phyloP scores from a whole-genome alignment of 2,888 invertebrate species.

The Ophioninae sp. region DNA sequence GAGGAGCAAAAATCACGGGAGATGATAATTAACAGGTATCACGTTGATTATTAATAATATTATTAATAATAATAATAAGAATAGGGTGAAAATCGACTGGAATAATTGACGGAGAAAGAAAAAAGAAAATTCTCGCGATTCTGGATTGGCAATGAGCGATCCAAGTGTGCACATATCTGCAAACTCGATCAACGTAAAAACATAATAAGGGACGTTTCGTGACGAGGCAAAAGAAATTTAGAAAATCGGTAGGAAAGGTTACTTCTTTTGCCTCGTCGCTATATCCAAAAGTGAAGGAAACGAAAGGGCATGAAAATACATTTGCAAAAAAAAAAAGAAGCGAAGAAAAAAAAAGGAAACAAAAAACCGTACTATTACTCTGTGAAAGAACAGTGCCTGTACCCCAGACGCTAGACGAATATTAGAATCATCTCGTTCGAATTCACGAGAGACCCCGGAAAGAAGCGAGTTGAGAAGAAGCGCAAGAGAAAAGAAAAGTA shows the following conservation, averaged over 20 bases:
- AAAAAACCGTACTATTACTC: conserved; percentile 67
- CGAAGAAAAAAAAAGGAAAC: conserved; percentile 13
- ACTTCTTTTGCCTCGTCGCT: conserved; percentile 4
- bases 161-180: conserved; percentile 40
- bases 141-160: conserved; percentile 30
- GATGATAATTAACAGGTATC: not conserved
- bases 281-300: conserved; percentile 10
- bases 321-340: conserved; percentile 42
- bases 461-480: conserved; percentile 10
- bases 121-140: conserved; percentile 16
- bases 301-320: conserved; percentile 13
- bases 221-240: conserved; percentile 14
- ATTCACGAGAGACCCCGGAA: conserved; percentile 38
- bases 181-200: conserved; percentile 45
- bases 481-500: conserved; percentile 36
- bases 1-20: not conserved
- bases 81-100: conserved; percentile 25
- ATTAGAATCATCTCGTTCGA: conserved; percentile 62
- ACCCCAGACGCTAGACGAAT: conserved; percentile 75
- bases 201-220: conserved; percentile 22
- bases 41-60: not conserved
- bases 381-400: conserved; percentile 79
- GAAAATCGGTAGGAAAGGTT: conserved; percentile 1
- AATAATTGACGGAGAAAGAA: conserved; percentile 22
- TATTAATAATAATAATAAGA: not conserved